A percentile compares a stretch with the other conserved stretches of the same genome.
Conservation (phyloP, 2,888 invertebrate species). For the Priapulus caudatus region DNA sequence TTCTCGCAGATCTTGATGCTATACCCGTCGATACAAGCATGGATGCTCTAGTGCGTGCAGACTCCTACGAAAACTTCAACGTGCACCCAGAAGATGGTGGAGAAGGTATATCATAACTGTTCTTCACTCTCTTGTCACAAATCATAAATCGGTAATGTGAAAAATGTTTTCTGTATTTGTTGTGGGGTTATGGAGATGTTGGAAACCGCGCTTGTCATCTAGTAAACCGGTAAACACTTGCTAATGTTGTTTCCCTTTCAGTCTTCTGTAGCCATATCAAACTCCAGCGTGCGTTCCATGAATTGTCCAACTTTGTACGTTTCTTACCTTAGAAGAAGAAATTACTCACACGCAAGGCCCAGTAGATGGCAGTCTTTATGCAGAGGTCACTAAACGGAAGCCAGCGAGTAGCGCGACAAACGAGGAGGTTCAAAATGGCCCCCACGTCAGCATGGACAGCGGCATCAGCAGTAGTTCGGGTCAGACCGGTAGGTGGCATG, state of each 20-base stretch:
- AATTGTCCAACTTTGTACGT: too few species aligned
- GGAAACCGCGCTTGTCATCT: too few species aligned
- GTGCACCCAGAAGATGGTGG: conserved; percentile 22
- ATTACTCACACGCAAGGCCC: conserved; percentile 61
- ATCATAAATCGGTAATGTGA: too few species aligned
- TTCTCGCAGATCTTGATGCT: conserved; percentile 17
- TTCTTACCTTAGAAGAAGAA: too few species aligned
- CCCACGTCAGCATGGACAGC: conserved; percentile 77
- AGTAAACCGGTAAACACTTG: too few species aligned
- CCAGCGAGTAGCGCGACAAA: conserved; percentile 19
- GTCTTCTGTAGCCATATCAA: too few species aligned
- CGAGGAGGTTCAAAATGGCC: conserved; percentile 41
- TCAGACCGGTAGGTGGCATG: conserved; percentile 9
- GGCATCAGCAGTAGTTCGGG: conserved; percentile 58
- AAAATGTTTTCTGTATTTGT: too few species aligned
- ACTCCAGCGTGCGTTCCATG: too few species aligned
- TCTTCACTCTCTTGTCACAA: too few species aligned
- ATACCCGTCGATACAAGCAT: conserved; percentile 37
- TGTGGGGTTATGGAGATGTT: too few species aligned
- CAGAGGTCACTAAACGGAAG: conserved; percentile 44
- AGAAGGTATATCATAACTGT: conserved; percentile 17
- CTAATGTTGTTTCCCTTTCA: too few species aligned
- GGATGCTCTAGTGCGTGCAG: conserved; percentile 61
- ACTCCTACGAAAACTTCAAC: conserved; percentile 57
- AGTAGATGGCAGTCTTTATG: conserved; percentile 79